Percentiles rank a stretch among this genome's conserved stretches.
phyloP scores from a whole-genome alignment of 2,888 invertebrate genomes.

The Ceramica pisi region DNA sequence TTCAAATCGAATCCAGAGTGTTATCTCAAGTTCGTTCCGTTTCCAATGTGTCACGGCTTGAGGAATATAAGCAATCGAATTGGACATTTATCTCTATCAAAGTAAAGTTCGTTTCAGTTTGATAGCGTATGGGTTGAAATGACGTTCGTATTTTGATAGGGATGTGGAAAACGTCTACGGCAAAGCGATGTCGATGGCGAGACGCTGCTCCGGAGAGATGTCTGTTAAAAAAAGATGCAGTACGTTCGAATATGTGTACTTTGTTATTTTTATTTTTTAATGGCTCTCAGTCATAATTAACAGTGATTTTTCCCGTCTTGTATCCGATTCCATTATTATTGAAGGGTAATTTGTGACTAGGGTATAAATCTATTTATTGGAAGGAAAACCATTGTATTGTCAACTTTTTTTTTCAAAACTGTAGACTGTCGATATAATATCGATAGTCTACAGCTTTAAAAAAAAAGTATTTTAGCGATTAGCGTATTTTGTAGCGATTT shows the following conservation, averaged over 20 bases:
- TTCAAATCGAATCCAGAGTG: slow-evolving; percentile 82
- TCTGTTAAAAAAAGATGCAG: slow-evolving; percentile 73
- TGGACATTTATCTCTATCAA: slow-evolving; percentile 71
- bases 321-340: slow-evolving; percentile 30
- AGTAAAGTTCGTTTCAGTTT: slow-evolving; percentile 69
- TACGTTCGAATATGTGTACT: slow-evolving; percentile 52
- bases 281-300: slow-evolving; percentile 60
- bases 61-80: slow-evolving; percentile 69
- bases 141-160: slow-evolving; percentile 72
- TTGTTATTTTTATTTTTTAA: slow-evolving; percentile 60
- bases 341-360: slow-evolving; percentile 19
- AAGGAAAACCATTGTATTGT: not conserved
- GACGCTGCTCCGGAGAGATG: slow-evolving; percentile 76
- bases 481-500: no score
- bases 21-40: slow-evolving; percentile 83
- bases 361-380: slow-evolving; percentile 28
- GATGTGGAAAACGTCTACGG: slow-evolving; percentile 80
- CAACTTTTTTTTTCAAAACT: not conserved
- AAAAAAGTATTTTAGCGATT: no score
- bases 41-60: slow-evolving; percentile 77
- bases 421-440: no score
- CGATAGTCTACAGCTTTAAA: no score
- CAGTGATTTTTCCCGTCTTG: slow-evolving; percentile 51
- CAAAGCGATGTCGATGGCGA: slow-evolving; percentile 80
- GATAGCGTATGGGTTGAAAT: slow-evolving; percentile 58